These are phyloP conservation scores for Tinea semifulvella DNA, from an alignment of 2,888 invertebrate genomes.

Conservation along the genomic window DNA sequence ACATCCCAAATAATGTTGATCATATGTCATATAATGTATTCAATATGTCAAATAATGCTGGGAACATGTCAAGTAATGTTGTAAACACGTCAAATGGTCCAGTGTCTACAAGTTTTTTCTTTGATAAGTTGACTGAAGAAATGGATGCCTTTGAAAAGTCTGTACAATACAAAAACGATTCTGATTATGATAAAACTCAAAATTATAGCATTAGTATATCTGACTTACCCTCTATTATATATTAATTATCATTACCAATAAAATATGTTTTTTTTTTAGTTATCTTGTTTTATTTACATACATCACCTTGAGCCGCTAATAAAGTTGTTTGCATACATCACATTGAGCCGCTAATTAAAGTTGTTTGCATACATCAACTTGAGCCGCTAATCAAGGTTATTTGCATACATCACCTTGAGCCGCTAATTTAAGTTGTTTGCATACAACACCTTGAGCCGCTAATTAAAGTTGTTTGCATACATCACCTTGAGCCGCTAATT, in stretches of 20 bases:
- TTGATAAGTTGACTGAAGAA: conserved; percentile 51
- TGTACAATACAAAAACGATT: conserved; percentile 43
- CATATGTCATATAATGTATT: no score
- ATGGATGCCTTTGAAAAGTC: conserved; percentile 72
- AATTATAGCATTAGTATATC: conserved; percentile 40
- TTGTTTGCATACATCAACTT: no score
- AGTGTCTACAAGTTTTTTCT: conserved; percentile 61
- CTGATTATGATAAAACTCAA: conserved; percentile 37
- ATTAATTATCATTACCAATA: background rate
- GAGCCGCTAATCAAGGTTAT: no score
- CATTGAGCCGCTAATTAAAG: no score
- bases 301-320: background rate
- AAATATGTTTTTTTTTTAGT: background rate
- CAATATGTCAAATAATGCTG: no score
- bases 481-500: no score
- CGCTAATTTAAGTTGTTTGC: no score
- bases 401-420: no score
- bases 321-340: no score
- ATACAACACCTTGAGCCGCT: no score
- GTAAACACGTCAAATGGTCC: conserved; percentile 29
- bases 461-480: no score
- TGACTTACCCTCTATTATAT: conserved; percentile 22
- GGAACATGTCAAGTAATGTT: conserved; percentile 24
- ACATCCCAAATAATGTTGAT: no score
- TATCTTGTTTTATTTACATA: background rate